A percentile compares a stretch with the other conserved stretches of the same genome.
These are phyloP conservation scores for Hymenopus coronatus DNA, from an alignment of 2,888 invertebrate species.

Conservation along the genomic window DNA sequence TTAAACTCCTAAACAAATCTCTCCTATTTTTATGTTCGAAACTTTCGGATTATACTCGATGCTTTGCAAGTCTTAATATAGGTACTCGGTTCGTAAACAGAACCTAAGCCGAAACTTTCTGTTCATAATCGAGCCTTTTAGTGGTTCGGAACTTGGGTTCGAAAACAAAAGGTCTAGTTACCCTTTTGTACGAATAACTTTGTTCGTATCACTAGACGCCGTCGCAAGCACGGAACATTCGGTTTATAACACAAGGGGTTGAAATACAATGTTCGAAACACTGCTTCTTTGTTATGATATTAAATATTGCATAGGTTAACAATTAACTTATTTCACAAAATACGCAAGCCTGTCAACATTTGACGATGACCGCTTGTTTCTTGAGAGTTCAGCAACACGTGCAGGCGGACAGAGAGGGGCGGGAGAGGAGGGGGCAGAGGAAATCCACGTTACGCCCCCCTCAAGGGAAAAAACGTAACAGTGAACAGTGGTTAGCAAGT, in stretches of 20 bases:
- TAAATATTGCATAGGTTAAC: background rate
- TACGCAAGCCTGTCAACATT: background rate
- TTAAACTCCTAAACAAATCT: too few relatives aligned
- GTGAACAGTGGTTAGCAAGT: background rate
- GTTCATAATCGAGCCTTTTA: background rate
- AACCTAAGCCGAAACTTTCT: background rate
- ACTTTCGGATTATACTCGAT: too few relatives aligned
- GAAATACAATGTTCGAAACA: too few relatives aligned
- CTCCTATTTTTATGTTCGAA: too few relatives aligned
- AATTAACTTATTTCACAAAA: background rate
- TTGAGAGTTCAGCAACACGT: background rate
- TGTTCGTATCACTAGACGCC: background rate
- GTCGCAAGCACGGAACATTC: too few relatives aligned
- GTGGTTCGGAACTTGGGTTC: background rate
- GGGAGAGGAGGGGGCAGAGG: background rate
- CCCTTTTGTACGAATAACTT: too few relatives aligned
- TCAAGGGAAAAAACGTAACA: background rate
- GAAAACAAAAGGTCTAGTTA: background rate
- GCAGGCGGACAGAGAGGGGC: background rate
- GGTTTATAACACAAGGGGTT: too few relatives aligned
- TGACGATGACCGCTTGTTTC: background rate
- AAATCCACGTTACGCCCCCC: background rate
- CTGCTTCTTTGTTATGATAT: too few relatives aligned
- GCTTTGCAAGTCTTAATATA: too few relatives aligned
- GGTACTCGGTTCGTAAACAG: background rate